Evolutionary conservation across 2,797 vertebrate species (phyloP).

Genomic region (Discoglossus pictus): DNA sequence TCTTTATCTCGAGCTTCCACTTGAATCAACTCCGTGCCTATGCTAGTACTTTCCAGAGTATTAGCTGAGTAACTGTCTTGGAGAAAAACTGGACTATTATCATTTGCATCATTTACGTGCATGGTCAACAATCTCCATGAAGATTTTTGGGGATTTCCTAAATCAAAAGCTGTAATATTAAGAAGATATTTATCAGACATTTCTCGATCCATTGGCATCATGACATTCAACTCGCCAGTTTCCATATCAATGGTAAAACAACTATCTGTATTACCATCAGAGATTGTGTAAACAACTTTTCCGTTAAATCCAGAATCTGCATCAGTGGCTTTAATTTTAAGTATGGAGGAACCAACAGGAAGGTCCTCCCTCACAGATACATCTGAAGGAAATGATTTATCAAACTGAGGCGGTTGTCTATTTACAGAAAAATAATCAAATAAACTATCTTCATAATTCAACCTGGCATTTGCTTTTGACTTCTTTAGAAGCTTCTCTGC

Average conservation of each 20-base stretch:
- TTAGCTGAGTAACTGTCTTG: conserved; percentile 83
- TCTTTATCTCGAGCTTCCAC: conserved; percentile 94
- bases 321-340: conserved; percentile 87
- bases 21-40: conserved; percentile 91
- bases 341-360: conserved; percentile 78
- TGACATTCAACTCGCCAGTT: conserved; percentile 83
- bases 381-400: conserved; percentile 88
- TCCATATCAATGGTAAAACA: conserved; percentile 90
- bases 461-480: conserved; percentile 85
- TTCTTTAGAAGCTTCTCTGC: conserved; percentile 95
- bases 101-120: conserved; percentile 90
- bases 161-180: conserved; percentile 91
- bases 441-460: conserved; percentile 88
- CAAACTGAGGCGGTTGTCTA: conserved; percentile 90
- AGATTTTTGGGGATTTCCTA: conserved; percentile 87
- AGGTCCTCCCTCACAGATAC: conserved; percentile 87
- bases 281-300: conserved; percentile 87
- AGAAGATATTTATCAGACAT: conserved; percentile 88
- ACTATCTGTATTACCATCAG: conserved; percentile 88
- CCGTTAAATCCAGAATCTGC: conserved; percentile 95
- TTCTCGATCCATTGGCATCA: conserved; percentile 91
- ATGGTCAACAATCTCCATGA: conserved; percentile 87
- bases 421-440: conserved; percentile 94
- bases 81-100: conserved; percentile 88
- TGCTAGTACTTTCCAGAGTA: conserved; percentile 90